Conservation (phyloP, 2,797 vertebrate genomes). For the Pangasius macronema region DNA sequence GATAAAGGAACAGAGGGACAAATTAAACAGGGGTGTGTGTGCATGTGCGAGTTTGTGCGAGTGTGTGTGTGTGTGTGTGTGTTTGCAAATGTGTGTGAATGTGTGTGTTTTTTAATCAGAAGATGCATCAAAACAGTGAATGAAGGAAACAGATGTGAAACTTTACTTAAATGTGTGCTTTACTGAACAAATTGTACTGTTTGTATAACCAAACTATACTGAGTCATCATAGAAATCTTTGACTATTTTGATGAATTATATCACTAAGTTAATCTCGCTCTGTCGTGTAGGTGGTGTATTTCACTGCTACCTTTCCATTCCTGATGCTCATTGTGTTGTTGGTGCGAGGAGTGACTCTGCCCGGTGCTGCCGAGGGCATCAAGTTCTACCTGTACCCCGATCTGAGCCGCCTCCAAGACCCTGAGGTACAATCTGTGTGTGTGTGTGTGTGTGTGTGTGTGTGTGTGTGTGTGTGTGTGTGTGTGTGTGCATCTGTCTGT, state of each 20-base stretch:
- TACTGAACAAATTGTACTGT: background rate
- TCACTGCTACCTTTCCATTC: constrained; percentile 97
- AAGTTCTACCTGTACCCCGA: constrained; percentile 98
- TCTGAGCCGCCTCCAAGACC: constrained; percentile 88
- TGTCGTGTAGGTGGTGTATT: constrained; percentile 87
- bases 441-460: constrained; percentile 1
- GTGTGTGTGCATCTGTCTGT: background rate
- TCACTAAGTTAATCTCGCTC: background rate
- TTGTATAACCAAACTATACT: background rate
- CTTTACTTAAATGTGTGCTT: background rate
- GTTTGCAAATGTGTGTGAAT: background rate
- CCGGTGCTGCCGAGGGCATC: constrained; percentile 92
- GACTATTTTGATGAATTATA: no score
- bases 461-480: background rate
- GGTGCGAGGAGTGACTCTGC: constrained; percentile 92
- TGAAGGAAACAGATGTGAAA: background rate
- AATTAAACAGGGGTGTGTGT: background rate
- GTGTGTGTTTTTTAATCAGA: background rate
- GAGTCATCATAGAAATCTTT: background rate
- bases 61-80: background rate
- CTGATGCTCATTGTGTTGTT: constrained; percentile 94
- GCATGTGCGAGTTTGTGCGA: background rate
- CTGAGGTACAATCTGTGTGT: constrained; percentile 80
- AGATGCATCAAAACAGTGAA: no score
- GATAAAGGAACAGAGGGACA: background rate